Conservation (phyloP, 2,888 invertebrate species). For the Thumatha senex region DNA sequence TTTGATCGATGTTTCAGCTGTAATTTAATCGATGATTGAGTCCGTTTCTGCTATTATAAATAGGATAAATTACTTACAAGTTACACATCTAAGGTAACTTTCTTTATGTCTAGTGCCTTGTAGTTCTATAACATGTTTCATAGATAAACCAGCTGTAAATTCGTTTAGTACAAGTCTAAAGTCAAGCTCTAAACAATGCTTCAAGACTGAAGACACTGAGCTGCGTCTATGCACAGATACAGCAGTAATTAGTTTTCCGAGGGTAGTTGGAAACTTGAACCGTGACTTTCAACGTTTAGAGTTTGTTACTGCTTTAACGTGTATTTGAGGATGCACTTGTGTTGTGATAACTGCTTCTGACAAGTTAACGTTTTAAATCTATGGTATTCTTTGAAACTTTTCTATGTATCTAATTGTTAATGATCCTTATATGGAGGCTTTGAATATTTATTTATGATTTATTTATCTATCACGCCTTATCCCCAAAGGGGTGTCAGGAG, state of each 20-base stretch:
- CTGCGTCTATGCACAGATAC: conserved; percentile 6
- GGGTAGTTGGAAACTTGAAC: conserved; percentile 10
- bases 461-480: too few relatives aligned
- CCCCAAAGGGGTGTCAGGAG: not conserved
- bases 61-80: too few relatives aligned
- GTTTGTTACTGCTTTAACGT: conserved; percentile 2
- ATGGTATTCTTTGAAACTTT: too few relatives aligned
- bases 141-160: conserved; percentile 7
- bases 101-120: too few relatives aligned
- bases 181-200: conserved; percentile 2
- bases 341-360: not conserved
- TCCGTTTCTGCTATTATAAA: too few relatives aligned
- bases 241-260: conserved; percentile 9
- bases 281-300: conserved; percentile 4
- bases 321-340: not conserved
- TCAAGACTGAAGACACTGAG: conserved; percentile 4
- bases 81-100: too few relatives aligned
- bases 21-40: too few relatives aligned
- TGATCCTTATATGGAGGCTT: too few relatives aligned
- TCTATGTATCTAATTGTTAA: too few relatives aligned
- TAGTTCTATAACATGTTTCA: not conserved
- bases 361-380: not conserved
- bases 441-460: too few relatives aligned
- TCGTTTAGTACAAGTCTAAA: conserved; percentile 6
- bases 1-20: too few relatives aligned